Conservation (phyloP, 2,888 invertebrate species). For the Caradrina kadenii region DNA sequence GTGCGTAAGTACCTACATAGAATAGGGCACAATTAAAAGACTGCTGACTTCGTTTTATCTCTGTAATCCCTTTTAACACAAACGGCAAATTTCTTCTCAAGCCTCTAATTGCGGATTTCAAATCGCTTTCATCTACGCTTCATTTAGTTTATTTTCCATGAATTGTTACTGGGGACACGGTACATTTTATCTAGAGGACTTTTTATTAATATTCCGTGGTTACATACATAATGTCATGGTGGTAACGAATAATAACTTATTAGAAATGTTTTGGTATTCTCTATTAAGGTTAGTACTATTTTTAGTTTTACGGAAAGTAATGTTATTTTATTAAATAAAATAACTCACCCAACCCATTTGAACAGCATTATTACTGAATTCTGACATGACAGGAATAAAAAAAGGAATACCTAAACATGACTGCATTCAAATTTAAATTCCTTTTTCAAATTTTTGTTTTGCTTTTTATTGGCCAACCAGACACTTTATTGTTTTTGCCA, state of each 20-base stretch:
- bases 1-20: background rate
- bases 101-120: constrained; percentile 64
- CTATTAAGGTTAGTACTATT: background rate
- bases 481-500: background rate
- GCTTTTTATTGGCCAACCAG: background rate
- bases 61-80: constrained; percentile 66
- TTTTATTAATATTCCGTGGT: constrained; percentile 28
- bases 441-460: background rate
- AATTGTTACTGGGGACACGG: constrained; percentile 52
- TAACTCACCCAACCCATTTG: background rate
- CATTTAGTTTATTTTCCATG: constrained; percentile 65
- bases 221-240: background rate
- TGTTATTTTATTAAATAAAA: background rate
- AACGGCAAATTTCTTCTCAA: constrained; percentile 64
- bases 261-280: background rate
- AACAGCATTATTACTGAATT: background rate
- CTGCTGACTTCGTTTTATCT: constrained; percentile 68
- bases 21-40: constrained; percentile 69
- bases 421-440: constrained; percentile 8
- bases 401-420: background rate
- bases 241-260: background rate
- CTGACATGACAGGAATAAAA: background rate
- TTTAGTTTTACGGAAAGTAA: too few relatives aligned
- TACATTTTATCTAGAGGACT: constrained; percentile 35
- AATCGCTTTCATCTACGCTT: constrained; percentile 68